phyloP scores from a whole-genome alignment of 2,888 invertebrate genomes.

The Synergus japonicus region DNA sequence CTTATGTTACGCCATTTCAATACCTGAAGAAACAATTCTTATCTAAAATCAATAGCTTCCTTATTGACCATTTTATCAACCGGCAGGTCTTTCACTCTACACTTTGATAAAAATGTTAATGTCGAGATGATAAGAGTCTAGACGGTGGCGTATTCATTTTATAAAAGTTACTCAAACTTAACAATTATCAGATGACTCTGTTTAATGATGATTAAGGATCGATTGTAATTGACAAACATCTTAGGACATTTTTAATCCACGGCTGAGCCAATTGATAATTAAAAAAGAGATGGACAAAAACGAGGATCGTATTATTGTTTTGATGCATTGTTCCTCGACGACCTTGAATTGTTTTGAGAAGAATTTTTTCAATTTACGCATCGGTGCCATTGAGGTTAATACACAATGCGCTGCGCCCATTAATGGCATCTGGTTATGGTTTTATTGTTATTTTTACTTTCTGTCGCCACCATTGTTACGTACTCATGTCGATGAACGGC shows the following conservation, averaged over 20 bases:
- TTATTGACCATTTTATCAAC: slow-evolving; percentile 35
- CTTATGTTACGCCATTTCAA: background rate
- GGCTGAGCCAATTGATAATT: too few relatives aligned
- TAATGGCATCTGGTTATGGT: slow-evolving; percentile 12
- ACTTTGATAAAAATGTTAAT: slow-evolving; percentile 19
- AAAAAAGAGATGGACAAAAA: background rate
- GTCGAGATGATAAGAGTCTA: slow-evolving; percentile 29
- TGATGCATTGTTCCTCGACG: background rate
- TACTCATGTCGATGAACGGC: slow-evolving; percentile 53
- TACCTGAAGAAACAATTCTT: background rate
- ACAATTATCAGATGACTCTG: background rate
- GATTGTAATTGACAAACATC: background rate
- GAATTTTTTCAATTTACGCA: slow-evolving; percentile 29
- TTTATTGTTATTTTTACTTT: slow-evolving; percentile 24
- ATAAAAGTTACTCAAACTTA: background rate
- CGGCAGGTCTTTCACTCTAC: slow-evolving; percentile 11
- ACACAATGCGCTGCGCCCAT: slow-evolving; percentile 38
- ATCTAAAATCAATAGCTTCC: slow-evolving; percentile 42
- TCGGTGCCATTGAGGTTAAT: slow-evolving; percentile 9
- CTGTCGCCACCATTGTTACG: slow-evolving; percentile 27
- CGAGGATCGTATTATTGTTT: background rate
- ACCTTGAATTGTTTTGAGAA: slow-evolving; percentile 16
- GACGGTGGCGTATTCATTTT: slow-evolving; percentile 32
- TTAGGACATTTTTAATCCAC: background rate
- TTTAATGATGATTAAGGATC: background rate